Percentiles rank a stretch among this genome's conserved stretches.
phyloP scores from a whole-genome alignment of 2,113 vertebrate genomes.

The Tor tambroides region DNA sequence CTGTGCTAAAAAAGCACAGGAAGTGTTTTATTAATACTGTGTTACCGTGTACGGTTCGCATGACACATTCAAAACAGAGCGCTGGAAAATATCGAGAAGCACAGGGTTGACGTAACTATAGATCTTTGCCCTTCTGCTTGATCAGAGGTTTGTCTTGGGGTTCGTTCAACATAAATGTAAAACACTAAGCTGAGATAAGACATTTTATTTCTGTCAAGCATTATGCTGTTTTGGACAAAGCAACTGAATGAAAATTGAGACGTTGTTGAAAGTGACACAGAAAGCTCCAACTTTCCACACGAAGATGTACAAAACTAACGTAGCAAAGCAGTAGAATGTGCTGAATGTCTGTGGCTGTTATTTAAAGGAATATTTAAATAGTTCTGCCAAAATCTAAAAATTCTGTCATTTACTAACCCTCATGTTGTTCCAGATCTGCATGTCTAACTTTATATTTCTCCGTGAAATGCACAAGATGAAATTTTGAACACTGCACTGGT shows the following conservation, averaged over 20 bases:
- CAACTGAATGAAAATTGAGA: not conserved
- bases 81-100: conserved; percentile 25
- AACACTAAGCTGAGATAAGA: conserved; percentile 22
- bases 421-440: not conserved
- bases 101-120: not conserved
- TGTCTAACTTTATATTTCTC: not conserved
- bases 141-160: conserved; percentile 40
- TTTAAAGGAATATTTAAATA: not conserved
- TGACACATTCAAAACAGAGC: conserved; percentile 25
- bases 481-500: not conserved
- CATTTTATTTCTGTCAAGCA: conserved; percentile 28
- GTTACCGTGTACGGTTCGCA: not conserved
- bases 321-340: not conserved
- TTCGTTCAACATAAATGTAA: conserved; percentile 45
- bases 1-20: conserved; percentile 36
- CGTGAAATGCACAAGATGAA: not conserved
- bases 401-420: not conserved
- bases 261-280: conserved; percentile 6
- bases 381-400: not conserved
- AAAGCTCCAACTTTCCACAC: not conserved
- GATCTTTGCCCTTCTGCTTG: conserved; percentile 11
- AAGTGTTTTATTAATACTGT: conserved; percentile 36
- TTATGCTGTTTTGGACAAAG: conserved; percentile 31
- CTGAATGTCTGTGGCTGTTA: conserved; percentile 17
- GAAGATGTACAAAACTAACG: not conserved